Evolutionary conservation across 2,797 vertebrate species (phyloP), one percentile per base, ranked within the genome.

Genomic region (Diplodus puntazzo): DNA sequence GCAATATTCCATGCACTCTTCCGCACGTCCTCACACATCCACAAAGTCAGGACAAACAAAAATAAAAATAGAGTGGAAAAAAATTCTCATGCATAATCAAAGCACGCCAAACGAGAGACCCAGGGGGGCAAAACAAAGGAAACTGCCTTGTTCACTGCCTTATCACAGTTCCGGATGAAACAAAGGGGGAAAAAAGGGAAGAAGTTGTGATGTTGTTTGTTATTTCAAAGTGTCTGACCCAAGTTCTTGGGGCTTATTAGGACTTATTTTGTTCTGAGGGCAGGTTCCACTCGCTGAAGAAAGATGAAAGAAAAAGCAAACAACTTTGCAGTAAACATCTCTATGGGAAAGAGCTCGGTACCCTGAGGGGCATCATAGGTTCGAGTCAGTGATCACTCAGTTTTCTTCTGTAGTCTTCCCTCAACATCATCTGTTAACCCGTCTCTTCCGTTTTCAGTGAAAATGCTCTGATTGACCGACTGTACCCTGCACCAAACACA

Each of bases 301-400:
- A 43, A 73, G 69, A 81, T 74, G 53, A 76, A 79, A 85, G 53
- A 55, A 48, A 71, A 73, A 42, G 58, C 12, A 53, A 45, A 66
- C 45, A 63, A 18, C 20, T 53, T 7, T 17, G 34, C 11, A 30
- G 20, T 13, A 7, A 65, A 49, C 5, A 14, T 53, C 13, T 48
- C 39, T 48, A 0, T 57, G 34, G 43, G 11, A n/a, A 14, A 11
- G 4, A 42, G n/a, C 27, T 9, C 23, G 43, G 20, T n/a, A 17
- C 11, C 17, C 46, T 25, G 30, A 57, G 53, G 42, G 34, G 25
- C 3, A 63, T 17, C 42, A 45, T 5, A 55, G 63, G 53, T 25
- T 9, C 21, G 27, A 68, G 39, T 67, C 53, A 66, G 5, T 39
- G 10, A 64, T 69, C 16, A 39, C 58, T 59, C 53, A n/a, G 0